Conservation (phyloP, 2,888 invertebrate species). For the Cosmia trapezina region DNA sequence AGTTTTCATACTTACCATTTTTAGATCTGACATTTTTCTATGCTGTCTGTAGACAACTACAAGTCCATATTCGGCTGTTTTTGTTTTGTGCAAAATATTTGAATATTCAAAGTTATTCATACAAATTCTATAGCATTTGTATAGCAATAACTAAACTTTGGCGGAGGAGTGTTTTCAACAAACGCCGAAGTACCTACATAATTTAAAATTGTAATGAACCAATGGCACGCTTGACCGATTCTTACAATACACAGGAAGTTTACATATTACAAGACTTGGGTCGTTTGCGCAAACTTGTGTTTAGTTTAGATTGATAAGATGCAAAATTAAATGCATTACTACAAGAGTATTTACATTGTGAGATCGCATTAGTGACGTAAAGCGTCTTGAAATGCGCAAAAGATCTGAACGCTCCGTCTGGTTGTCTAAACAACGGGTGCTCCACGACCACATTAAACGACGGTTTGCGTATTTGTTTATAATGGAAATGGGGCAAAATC, state of each 20-base stretch:
- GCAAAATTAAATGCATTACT: slow-evolving; percentile 17
- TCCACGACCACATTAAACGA: too few relatives aligned
- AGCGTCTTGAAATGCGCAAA: slow-evolving; percentile 47
- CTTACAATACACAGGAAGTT: slow-evolving; percentile 71
- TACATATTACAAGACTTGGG: slow-evolving; percentile 38
- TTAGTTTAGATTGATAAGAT: slow-evolving; percentile 43
- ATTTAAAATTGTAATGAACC: slow-evolving; percentile 76
- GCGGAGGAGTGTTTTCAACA: slow-evolving; percentile 41
- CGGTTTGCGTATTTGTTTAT: slow-evolving; percentile 43
- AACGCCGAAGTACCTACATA: slow-evolving; percentile 40
- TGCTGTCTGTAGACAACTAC: slow-evolving; percentile 22
- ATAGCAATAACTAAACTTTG: slow-evolving; percentile 24
- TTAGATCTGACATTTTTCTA: slow-evolving; percentile 31
- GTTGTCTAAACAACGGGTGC: slow-evolving; percentile 43
- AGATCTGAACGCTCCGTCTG: slow-evolving; percentile 37
- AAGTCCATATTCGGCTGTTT: slow-evolving; percentile 26
- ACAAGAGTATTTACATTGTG: slow-evolving; percentile 45
- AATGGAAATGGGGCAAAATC: slow-evolving; percentile 31
- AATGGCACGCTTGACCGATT: slow-evolving; percentile 72
- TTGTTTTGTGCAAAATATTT: slow-evolving; percentile 10
- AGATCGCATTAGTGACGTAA: slow-evolving; percentile 47
- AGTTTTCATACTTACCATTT: slow-evolving; percentile 46
- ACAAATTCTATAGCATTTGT: slow-evolving; percentile 18
- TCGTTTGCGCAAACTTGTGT: slow-evolving; percentile 47
- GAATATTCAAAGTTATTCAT: slow-evolving; percentile 17